These are phyloP conservation scores for Lamellibrachia columna DNA, from an alignment of 2,888 invertebrate species.

Conservation along the genomic window DNA sequence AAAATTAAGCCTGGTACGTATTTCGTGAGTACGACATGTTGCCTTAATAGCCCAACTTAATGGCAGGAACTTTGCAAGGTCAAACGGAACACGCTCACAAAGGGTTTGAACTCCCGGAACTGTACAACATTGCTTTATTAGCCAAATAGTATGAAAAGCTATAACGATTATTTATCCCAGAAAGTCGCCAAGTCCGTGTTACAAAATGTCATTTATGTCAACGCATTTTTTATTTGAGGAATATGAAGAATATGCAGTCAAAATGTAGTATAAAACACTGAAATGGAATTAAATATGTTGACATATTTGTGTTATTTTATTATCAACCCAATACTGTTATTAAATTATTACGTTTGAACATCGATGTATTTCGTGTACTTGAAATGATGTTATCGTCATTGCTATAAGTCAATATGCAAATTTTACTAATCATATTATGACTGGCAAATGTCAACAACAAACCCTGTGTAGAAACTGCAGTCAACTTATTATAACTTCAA, in stretches of 20 bases:
- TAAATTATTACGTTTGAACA: not conserved
- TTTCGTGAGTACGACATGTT: not conserved
- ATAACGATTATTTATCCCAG: too few relatives aligned
- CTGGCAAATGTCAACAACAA: not conserved
- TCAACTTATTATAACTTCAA: not conserved
- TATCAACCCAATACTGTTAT: not conserved
- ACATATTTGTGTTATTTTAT: not conserved
- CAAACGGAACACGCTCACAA: not conserved
- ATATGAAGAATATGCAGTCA: too few relatives aligned
- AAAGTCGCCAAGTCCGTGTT: too few relatives aligned
- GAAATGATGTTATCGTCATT: not conserved
- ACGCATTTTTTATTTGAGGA: too few relatives aligned
- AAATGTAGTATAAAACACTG: not conserved
- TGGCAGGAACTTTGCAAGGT: not conserved
- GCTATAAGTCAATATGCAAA: not conserved
- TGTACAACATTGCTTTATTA: not conserved
- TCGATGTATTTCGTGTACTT: not conserved
- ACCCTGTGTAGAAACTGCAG: not conserved
- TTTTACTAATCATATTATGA: not conserved
- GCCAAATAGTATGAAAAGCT: not conserved
- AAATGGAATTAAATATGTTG: not conserved
- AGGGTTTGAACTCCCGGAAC: not conserved
- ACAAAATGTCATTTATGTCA: too few relatives aligned
- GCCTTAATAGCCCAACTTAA: not conserved
- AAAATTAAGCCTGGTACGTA: not conserved